phyloP scores from a whole-genome alignment of 2,113 vertebrate genomes.

The Melanotaenia duboulayi region DNA sequence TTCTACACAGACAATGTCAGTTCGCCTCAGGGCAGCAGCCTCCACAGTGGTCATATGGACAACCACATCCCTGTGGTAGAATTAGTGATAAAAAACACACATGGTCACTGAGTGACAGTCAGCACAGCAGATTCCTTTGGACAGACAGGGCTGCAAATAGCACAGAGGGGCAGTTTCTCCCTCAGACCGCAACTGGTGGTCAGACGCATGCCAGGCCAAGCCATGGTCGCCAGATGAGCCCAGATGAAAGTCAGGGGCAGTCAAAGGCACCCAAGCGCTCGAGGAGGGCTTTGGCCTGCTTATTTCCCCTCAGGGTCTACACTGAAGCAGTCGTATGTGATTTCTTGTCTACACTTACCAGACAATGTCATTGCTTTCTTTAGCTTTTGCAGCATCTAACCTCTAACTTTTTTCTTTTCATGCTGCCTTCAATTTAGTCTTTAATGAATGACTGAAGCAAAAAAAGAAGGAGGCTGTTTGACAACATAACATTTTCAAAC shows the following conservation, averaged over 20 bases:
- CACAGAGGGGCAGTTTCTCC: slow-evolving; percentile 73
- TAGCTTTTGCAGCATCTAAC: slow-evolving; percentile 14
- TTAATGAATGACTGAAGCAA: slow-evolving; percentile 21
- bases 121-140: slow-evolving; percentile 81
- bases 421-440: background rate
- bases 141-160: slow-evolving; percentile 83
- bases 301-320: slow-evolving; percentile 34
- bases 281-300: slow-evolving; percentile 57
- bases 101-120: slow-evolving; percentile 80
- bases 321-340: slow-evolving; percentile 6
- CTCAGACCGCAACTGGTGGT: slow-evolving; percentile 79
- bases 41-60: slow-evolving; percentile 85
- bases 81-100: slow-evolving; percentile 80
- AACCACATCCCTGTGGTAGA: slow-evolving; percentile 81
- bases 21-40: slow-evolving; percentile 81
- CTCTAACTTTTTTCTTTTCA: slow-evolving; percentile 10
- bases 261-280: slow-evolving; percentile 48
- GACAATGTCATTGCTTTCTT: slow-evolving; percentile 15
- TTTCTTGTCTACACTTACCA: slow-evolving; percentile 34
- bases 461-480: slow-evolving; percentile 24
- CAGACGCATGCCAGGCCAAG: slow-evolving; percentile 75
- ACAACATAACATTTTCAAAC: slow-evolving; percentile 33
- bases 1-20: slow-evolving; percentile 83
- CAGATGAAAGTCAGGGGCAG: slow-evolving; percentile 66
- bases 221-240: slow-evolving; percentile 76